Base-by-base conservation (phyloP, 2,888 invertebrate genomes). In the Galerucella nymphaeae region DNA sequence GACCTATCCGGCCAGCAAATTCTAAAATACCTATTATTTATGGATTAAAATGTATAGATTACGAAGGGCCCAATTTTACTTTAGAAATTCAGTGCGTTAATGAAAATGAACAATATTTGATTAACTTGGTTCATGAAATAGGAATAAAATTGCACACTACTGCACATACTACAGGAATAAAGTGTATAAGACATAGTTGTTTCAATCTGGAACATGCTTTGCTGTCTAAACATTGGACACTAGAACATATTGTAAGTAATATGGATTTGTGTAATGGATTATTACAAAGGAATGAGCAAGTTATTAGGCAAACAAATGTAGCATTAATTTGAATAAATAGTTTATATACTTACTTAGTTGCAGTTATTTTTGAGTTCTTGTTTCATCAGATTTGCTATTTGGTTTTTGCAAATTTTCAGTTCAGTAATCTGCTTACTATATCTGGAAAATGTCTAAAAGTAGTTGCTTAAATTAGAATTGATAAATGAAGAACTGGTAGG, bases 81-180 rank as follows among this genome's bases (percentile, higher is more conserved):
- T 86, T 99, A 83, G 97, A 98, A 88, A 88, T 98, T 41, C 94
- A 96, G 83, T 90, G 93, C 50, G 90, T 96, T 30, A 97, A 97
- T 86, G 98, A 97, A 86, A 90, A 91, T 79, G 94, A 94, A 77
- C 87, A 89, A 59, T 96, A 93, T 83, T 86, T 99, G 18, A 92
- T 91, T 84, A 88, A 90, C 0, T 81, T 98, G n/a, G 87, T 98
- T 14, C 92, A 96, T 83, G 94, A 96, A 75, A 87, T 98, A 50
- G 99, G 96, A 5, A 84, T 94, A 1, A 91, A 93, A 82, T 83
- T 97, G 53, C 93, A 92, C 80, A 92, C 93, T 1, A 90, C 91
- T 0, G 98, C 98, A 0, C 91, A 94, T 77, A 96, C 96, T 82
- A 91, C 91, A 0, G 91, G 90, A 11, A 88, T 98, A 9, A 92